phyloP scores from a whole-genome alignment of 2,113 vertebrate genomes.

The Panthera tigris region DNA sequence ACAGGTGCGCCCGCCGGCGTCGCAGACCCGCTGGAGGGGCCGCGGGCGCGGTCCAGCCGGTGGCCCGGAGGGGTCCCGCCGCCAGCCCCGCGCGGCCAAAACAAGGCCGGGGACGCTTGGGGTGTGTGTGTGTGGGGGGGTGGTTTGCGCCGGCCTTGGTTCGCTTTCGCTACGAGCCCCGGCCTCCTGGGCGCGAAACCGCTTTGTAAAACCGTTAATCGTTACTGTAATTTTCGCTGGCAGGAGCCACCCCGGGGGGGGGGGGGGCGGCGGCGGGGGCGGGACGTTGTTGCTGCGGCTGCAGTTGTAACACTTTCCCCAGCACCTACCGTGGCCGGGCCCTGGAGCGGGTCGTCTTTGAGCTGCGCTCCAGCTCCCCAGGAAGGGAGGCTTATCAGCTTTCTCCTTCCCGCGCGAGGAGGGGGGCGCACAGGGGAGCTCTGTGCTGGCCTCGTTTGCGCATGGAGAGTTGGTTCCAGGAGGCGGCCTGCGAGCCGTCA shows the following conservation, averaged over 20 bases:
- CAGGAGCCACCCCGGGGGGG: not conserved
- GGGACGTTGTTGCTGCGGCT: not conserved
- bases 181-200: not conserved
- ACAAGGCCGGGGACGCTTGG: not conserved
- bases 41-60: not conserved
- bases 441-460: not conserved
- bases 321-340: not conserved
- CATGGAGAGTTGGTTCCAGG: not conserved
- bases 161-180: rapidly evolving
- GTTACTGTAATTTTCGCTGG: not conserved
- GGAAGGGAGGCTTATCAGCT: not conserved
- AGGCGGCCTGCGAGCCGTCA: rapidly evolving
- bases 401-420: not conserved
- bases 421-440: not conserved
- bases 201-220: not conserved
- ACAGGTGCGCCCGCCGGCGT: not conserved
- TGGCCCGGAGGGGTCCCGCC: not conserved
- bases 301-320: not conserved
- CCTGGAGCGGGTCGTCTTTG: rapidly evolving
- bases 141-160: rapidly evolving
- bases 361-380: not conserved
- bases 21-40: not conserved
- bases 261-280: not conserved
- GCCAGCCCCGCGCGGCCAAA: not conserved
- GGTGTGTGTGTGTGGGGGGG: too few species aligned